Base-by-base conservation (phyloP, 1,140 invertebrate species). In the Aphelinus certus region DNA sequence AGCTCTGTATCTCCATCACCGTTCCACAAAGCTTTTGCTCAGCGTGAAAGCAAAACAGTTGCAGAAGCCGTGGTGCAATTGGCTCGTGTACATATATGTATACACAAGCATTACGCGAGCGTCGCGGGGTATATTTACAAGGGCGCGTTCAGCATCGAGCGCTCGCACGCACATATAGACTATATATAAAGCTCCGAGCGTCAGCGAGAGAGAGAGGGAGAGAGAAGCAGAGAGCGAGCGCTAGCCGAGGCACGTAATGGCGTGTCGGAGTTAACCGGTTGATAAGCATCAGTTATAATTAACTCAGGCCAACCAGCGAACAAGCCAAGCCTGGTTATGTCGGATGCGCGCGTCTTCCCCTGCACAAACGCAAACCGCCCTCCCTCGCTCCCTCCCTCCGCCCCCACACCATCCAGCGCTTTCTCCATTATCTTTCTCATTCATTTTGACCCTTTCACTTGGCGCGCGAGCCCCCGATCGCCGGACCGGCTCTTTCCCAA, bases 231-330 rank as follows among this genome's bases (percentile, higher is more conserved):
- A 79, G 81, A 82, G 76, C 80, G 81, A 83, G 79, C 78, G 80
- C 78, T 80, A 86, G 83, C 80, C 82, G 85, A 87, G 85, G 85
- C 85, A 86, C 85, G 86, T 87, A 88, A 88, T 87, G 85, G 87
- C 85, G 84, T 87, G 86, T 86, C 85, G 84, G 86, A 88, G 86
- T 87, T 88, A 87, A 88, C 85, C 83, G 84, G 87, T 85, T 88
- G 87, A 87, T 88, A 88, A 88, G 82, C 86, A 87, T 87, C 87
- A 85, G 85, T 87, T 88, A 88, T 87, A 88, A 88, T 88, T 88
- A 87, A 88, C 87, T 87, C 84, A 83, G 83, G 82, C 84, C 83
- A 87, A 86, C 83, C 84, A 82, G 84, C 81, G 85, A 87, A 86
- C 85, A 84, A 87, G 84, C 83, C 83, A 84, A 84, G 82, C 81